phyloP scores from a whole-genome alignment of 2,797 vertebrate species.

The Toxotes lorentzi region DNA sequence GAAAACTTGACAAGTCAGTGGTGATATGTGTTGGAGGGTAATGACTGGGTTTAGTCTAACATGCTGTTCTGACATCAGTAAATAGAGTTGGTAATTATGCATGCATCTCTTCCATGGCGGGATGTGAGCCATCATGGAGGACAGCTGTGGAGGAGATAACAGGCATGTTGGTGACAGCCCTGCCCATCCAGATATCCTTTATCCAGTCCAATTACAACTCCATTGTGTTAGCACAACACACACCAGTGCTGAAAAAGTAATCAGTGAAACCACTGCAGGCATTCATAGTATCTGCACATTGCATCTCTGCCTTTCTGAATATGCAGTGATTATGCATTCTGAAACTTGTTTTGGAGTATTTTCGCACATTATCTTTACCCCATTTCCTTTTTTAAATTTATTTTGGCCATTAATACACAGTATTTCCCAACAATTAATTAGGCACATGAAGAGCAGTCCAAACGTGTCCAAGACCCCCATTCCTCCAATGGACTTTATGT shows the following conservation, averaged over 20 bases:
- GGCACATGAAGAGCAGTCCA: constrained; percentile 95
- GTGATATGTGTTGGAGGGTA: constrained; percentile 75
- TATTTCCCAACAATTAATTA: constrained; percentile 72
- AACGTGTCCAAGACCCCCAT: constrained; percentile 89
- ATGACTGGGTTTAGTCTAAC: constrained; percentile 81
- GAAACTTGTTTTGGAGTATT: constrained; percentile 44
- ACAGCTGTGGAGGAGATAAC: constrained; percentile 85
- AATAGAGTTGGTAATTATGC: constrained; percentile 84
- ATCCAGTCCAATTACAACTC: constrained; percentile 84
- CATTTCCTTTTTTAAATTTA: background rate
- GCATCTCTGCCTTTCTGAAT: constrained; percentile 54
- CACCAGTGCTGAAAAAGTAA: constrained; percentile 74
- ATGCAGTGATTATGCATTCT: constrained; percentile 52
- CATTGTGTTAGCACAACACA: constrained; percentile 80
- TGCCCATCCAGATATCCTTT: constrained; percentile 81
- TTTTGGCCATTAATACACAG: constrained; percentile 44
- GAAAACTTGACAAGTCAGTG: constrained; percentile 77
- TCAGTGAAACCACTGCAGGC: constrained; percentile 74
- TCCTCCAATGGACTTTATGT: constrained; percentile 92
- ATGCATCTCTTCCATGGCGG: constrained; percentile 75
- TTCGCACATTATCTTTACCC: constrained; percentile 33
- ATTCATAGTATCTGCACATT: constrained; percentile 61
- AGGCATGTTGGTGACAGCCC: constrained; percentile 82
- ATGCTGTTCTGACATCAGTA: constrained; percentile 79
- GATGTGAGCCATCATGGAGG: constrained; percentile 81